Evolutionary conservation across 2,888 invertebrate genomes (phyloP).

Genomic region (Anaspis maculata): DNA sequence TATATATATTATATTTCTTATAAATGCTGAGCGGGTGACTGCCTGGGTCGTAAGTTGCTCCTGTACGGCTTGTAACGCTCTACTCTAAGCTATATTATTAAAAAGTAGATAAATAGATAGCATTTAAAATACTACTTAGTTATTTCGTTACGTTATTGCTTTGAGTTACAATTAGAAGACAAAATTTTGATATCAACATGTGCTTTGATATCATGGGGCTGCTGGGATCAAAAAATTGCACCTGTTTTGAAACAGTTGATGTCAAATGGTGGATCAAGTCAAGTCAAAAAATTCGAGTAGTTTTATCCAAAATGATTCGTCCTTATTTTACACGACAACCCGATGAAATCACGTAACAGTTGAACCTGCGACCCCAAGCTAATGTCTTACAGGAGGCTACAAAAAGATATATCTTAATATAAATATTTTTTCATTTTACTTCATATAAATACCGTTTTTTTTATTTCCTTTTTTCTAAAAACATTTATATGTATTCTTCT

Average conservation of each 20-base stretch:
- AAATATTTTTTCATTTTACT: conserved; percentile 39
- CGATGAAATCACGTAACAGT: conserved; percentile 33
- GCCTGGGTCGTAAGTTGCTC: conserved; percentile 41
- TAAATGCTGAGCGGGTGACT: conserved; percentile 44
- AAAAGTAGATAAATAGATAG: conserved; percentile 37
- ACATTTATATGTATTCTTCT: conserved; percentile 40
- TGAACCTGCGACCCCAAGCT: conserved; percentile 42
- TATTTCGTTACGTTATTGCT: conserved; percentile 44
- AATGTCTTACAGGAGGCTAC: conserved; percentile 43
- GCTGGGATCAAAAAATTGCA: no score
- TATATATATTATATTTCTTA: conserved; percentile 30
- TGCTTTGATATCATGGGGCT: conserved; percentile 24
- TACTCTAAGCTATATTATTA: conserved; percentile 30
- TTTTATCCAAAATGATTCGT: no score
- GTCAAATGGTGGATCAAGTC: no score
- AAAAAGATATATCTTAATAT: conserved; percentile 42
- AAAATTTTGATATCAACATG: conserved; percentile 34
- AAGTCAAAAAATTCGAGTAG: no score
- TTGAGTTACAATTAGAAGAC: conserved; percentile 44
- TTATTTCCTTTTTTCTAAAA: conserved; percentile 38
- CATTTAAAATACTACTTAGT: conserved; percentile 35
- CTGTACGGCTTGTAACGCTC: conserved; percentile 29
- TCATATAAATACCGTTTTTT: conserved; percentile 40
- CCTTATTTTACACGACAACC: conserved; percentile 18
- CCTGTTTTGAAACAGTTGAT: no score